Evolutionary conservation across 1,140 invertebrate genomes (phyloP), one percentile per base, ranked within the genome.

Genomic region (Drosophila arawakana): DNA sequence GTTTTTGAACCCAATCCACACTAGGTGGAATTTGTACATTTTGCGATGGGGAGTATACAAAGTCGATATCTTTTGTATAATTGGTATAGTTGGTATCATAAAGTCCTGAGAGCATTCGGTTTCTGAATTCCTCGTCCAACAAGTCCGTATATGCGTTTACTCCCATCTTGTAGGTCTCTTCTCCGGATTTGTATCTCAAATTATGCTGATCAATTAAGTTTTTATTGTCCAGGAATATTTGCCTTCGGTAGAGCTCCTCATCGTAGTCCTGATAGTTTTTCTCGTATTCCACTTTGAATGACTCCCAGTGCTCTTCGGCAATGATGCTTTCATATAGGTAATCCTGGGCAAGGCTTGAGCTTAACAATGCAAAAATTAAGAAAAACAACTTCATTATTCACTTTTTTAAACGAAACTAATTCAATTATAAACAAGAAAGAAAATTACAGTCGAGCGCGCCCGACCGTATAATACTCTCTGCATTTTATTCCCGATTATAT

Each of bases 151-250:
- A 97, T 90, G 97, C 95, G 92, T 98, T 97, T 80, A 97, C 91
- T 35, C 91, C 94, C 52, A 97, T 82, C 78, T 94, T 94, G 91
- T 93, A 97, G 1, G 93, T 76, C 39, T 95, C 94, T 55, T 94
- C 69, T 0, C 96, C 96, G 55, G 93, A 81, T 78, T 95, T 94
- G 86, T 92, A 96, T 37, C 93, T 91, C 75, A 94, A 92, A 93
- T 98, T 98, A 88, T 98, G 97, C 80, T 95, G 94, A 9, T 95
- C 96, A 89, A 98, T 96, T 89, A 95, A 95, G 73, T 95, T 94
- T 76, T 95, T 95, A 91, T 97, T 97, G 80, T 97, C 96, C 92
- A 97, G 94, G 83, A 95, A 97, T 57, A 97, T 96, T 92, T 97
- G 97, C 94, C 96, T 94, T 13, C 97, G 94, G 84, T 96, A 10